A percentile compares a stretch with the other conserved stretches of the same genome.
These are phyloP conservation scores for Autographa gamma DNA, from an alignment of 2,888 invertebrate species.

Conservation along the genomic window DNA sequence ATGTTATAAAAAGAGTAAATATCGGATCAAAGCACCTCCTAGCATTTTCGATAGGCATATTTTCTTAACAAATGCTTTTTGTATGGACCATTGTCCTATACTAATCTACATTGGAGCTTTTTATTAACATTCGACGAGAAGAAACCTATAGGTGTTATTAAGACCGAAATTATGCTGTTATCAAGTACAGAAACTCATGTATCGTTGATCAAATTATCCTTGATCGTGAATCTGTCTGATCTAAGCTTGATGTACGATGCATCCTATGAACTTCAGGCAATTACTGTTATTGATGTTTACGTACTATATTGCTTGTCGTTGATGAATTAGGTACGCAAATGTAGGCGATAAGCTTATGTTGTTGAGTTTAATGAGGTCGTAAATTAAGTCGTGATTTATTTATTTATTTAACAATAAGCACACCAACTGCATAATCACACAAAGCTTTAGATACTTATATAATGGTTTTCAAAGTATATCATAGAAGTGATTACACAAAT, in stretches of 20 bases:
- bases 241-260: constrained; percentile 51
- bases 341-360: neutral
- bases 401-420: too few species aligned
- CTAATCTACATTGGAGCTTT: too few species aligned
- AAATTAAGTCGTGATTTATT: neutral
- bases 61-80: too few species aligned
- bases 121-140: too few species aligned
- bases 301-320: constrained; percentile 20
- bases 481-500: too few species aligned
- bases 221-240: constrained; percentile 38
- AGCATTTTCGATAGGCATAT: too few species aligned
- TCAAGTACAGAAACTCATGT: constrained; percentile 11
- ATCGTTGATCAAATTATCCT: constrained; percentile 49
- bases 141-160: neutral
- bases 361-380: neutral
- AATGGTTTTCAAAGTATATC: too few species aligned
- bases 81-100: too few species aligned
- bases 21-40: too few species aligned
- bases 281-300: constrained; percentile 38
- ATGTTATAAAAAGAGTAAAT: too few species aligned
- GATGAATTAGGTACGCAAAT: constrained; percentile 18
- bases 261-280: constrained; percentile 35
- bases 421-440: too few species aligned
- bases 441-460: too few species aligned
- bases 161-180: neutral